Conservation (phyloP, 2,888 invertebrate genomes). For the Eupithecia tripunctaria region DNA sequence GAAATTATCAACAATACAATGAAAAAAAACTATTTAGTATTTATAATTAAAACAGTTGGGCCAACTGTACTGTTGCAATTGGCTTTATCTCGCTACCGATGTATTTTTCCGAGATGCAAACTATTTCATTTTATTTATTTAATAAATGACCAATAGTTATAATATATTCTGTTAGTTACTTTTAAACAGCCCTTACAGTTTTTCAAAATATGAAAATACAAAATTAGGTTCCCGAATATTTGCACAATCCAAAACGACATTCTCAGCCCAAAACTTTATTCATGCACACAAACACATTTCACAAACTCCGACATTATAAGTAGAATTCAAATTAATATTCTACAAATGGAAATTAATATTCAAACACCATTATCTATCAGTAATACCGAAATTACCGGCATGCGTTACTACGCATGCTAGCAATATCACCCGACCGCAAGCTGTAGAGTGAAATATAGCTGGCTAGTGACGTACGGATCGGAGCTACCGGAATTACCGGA, state of each 20-base stretch:
- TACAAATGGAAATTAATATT: conserved; percentile 29
- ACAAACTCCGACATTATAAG: neutral
- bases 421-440: conserved; percentile 33
- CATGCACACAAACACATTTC: neutral
- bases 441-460: conserved; percentile 41
- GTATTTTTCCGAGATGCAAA: neutral
- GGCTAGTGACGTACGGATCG: conserved; percentile 26
- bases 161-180: too few species aligned
- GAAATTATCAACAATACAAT: too few species aligned
- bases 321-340: neutral
- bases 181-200: too few species aligned
- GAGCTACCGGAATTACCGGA: conserved; percentile 8
- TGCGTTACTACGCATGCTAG: conserved; percentile 16
- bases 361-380: conserved; percentile 27
- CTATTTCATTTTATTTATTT: too few species aligned
- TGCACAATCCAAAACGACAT: neutral
- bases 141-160: too few species aligned
- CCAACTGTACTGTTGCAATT: too few species aligned
- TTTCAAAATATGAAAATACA: too few species aligned
- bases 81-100: neutral
- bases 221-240: too few species aligned
- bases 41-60: too few species aligned
- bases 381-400: conserved; percentile 32
- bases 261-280: neutral
- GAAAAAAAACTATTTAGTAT: too few species aligned